Base-by-base conservation (phyloP, 1,140 invertebrate species). In the Polyergus mexicanus region DNA sequence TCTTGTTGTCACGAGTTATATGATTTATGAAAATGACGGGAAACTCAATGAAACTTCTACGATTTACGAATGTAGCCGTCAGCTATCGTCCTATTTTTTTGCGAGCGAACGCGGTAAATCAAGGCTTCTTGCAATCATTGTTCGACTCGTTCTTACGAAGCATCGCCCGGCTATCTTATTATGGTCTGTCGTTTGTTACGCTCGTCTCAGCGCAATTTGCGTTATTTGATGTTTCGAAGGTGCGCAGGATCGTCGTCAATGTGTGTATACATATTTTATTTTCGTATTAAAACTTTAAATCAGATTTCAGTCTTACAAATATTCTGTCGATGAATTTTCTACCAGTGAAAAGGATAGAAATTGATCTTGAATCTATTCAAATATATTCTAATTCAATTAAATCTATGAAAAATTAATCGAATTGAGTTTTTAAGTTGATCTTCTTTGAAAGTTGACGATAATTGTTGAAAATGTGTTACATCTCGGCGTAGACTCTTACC, bases 1-100 rank as follows among this genome's bases (percentile, higher is more conserved):
- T 83, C 56, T 83, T 74, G 78, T 60, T 83, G 78, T 83, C 78
- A 54, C 54, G 62, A 5, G 54, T 47, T 72, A 60, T 54, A 56
- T 83, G 78, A 83, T 83, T 83, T 83, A 83, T 83, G 78, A 38
- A 60, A 83, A 83, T 83, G 7, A 11, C 41, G 66, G 54, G 54
- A 83, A 74, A 74, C n/a, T 72, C 78, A 60, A 60, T 72, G 78
- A 28, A 74, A 83, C 72, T 83, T 60, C 28, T 83, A 74, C 41
- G 54, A 74, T 68, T 83, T 44, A 60, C 25, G 38, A 60, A 13
- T 58, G 38, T 72, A 81, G 78, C 63, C 77, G 66, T 22, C 54
- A 71, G 66, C 77, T 16, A 71, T 72, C n/a, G 68, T 56, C 35
- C 22, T 35, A 25, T 80, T 78, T 63, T 38, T 51, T 38, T 22